phyloP scores from a whole-genome alignment of 1,140 invertebrate genomes.

The Helicoverpa zea region DNA sequence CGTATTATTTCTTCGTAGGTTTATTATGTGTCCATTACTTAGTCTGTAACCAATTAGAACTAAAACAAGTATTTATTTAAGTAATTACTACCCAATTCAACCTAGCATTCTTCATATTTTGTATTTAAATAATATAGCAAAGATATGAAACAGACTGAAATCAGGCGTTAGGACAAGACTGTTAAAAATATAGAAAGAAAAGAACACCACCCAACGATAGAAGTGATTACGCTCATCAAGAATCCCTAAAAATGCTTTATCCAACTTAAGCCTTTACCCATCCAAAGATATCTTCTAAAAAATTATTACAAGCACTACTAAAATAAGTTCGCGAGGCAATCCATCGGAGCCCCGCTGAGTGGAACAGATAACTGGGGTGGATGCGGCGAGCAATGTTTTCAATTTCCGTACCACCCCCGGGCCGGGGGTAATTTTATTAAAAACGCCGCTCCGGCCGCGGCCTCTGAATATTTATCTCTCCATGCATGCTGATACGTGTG shows the following conservation, averaged over 20 bases:
- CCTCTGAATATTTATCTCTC: conserved; percentile 76
- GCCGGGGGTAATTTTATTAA: conserved; percentile 80
- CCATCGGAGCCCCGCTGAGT: conserved; percentile 48
- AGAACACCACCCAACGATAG: too few species aligned
- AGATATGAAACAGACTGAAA: too few species aligned
- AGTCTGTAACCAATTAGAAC: too few species aligned
- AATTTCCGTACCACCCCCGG: conserved; percentile 71
- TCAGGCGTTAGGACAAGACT: too few species aligned
- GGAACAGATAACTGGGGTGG: conserved; percentile 72
- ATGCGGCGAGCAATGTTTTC: conserved; percentile 71
- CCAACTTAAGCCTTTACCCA: background rate
- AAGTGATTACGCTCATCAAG: background rate
- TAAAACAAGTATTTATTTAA: too few species aligned
- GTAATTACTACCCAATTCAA: too few species aligned
- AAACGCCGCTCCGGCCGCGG: conserved; percentile 59
- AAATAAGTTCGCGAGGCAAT: conserved; percentile 32
- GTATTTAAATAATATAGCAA: too few species aligned
- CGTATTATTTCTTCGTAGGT: too few species aligned
- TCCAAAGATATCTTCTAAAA: background rate
- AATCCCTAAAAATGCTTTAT: background rate
- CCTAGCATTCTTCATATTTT: too few species aligned
- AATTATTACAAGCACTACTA: conserved; percentile 11
- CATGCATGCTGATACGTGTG: conserved; percentile 58
- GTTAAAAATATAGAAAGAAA: too few species aligned
- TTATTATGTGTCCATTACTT: too few species aligned